Evolutionary conservation across 2,797 vertebrate species (phyloP), one percentile per base, ranked within the genome.

Genomic region (Eulemur albifrons): DNA sequence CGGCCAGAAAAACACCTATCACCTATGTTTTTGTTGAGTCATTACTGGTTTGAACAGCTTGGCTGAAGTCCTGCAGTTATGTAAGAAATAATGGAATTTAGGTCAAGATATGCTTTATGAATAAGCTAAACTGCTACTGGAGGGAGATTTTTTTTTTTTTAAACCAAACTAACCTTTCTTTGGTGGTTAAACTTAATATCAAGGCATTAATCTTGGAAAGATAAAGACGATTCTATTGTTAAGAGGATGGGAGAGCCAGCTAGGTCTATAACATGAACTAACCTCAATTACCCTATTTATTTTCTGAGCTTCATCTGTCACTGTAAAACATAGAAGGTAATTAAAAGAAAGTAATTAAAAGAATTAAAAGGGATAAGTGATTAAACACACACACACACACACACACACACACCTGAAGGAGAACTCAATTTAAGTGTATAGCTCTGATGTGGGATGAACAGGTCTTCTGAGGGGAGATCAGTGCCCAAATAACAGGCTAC

Each of bases 331-430:
- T 1, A 88, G 21, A 85, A 82, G n/a, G 43, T 96, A 91, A 94
- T 92, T 93, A 88, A 54, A 77, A 92, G 21, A 48, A 86, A 92
- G 85, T 93, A 95, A 96, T 88, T 76, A 93, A 43, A 83, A 88
- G 7, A 92, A 81, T 43, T 54, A 35, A 61, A 95, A 94, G 83
- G 69, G 57, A 21, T 32, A 76, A 90, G 32, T 73, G 67, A 93
- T 88, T 95, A 93, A 93, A 94, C 38, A 40, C 38, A 38, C 38
- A 40, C 38, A 40, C 38, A 38, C 38, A 40, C 4, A 95, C 7
- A 85, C 40, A 75, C 27, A 79, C 1, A 14, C 4, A 61, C 15
- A 35, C 30, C 72, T 35, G 21, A 48, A 43, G 57, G 52, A 70
- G 38, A 96, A 89, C 23, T 43, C 54, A 88, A 32, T 54, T 75